A percentile compares a stretch with the other conserved stretches of the same genome.
Evolutionary conservation across 2,797 vertebrate species (phyloP).

Genomic region (Mus spretus): DNA sequence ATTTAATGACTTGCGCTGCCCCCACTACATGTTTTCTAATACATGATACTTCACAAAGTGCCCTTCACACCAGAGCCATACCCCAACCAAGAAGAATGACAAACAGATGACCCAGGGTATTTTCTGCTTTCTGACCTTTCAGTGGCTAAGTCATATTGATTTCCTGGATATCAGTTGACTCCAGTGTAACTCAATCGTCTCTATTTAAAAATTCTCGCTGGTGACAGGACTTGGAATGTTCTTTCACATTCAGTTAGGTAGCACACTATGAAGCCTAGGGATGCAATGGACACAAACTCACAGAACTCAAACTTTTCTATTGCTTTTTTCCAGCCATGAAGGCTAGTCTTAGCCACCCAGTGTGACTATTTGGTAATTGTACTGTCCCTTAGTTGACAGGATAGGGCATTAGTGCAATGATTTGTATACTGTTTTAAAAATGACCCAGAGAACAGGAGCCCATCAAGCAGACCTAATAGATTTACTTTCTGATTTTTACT

Average conservation of each 20-base stretch:
- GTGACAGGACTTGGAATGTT: fast-evolving
- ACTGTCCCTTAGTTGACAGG: background rate
- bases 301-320: background rate
- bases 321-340: background rate
- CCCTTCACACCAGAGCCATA: background rate
- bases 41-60: background rate
- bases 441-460: background rate
- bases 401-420: background rate
- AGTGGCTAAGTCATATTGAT: background rate
- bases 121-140: background rate
- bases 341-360: background rate
- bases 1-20: background rate
- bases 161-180: background rate
- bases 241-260: background rate
- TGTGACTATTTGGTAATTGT: background rate
- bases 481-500: conserved; percentile 53
- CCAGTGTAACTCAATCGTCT: background rate
- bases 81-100: background rate
- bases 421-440: background rate
- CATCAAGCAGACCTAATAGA: background rate
- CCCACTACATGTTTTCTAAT: background rate
- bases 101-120: conserved; percentile 5
- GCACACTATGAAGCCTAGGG: background rate
- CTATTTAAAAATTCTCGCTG: background rate
- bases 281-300: background rate